Percentiles rank a stretch among this genome's conserved stretches.
These are phyloP conservation scores for Pyralis farinalis DNA, from an alignment of 2,888 invertebrate genomes.

Conservation along the genomic window DNA sequence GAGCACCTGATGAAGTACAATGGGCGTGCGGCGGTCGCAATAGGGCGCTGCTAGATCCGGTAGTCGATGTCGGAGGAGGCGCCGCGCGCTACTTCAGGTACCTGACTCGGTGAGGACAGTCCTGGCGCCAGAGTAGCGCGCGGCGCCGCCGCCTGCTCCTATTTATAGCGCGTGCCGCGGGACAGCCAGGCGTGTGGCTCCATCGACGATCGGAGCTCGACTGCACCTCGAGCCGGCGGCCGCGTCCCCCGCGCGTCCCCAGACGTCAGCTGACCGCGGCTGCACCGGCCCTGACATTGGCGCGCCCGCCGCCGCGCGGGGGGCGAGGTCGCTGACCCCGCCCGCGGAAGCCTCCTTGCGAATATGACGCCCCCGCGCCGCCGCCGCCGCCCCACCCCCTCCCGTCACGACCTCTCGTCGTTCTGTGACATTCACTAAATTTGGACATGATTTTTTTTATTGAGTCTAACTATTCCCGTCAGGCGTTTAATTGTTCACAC, in stretches of 20 bases:
- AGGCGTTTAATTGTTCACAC: too few species aligned
- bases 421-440: conserved; percentile 53
- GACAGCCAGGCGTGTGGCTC: conserved; percentile 51
- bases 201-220: conserved; percentile 57
- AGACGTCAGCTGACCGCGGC: conserved; percentile 80
- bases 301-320: conserved; percentile 68
- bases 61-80: conserved; percentile 70
- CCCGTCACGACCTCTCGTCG: conserved; percentile 29
- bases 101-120: conserved; percentile 93
- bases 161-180: conserved; percentile 53
- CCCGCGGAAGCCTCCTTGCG: conserved; percentile 76
- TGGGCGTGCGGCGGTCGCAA: conserved; percentile 92
- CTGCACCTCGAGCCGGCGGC: conserved; percentile 61
- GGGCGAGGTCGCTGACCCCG: conserved; percentile 72
- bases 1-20: conserved; percentile 99
- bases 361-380: conserved; percentile 47
- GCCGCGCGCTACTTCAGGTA: conserved; percentile 99
- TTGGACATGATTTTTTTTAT: conserved; percentile 43
- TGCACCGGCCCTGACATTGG: conserved; percentile 81
- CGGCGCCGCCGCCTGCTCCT: conserved; percentile 72
- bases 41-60: conserved; percentile 21
- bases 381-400: conserved; percentile 25
- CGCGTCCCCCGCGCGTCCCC: conserved; percentile 75
- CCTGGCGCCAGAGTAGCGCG: conserved; percentile 95
- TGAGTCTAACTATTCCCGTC: too few species aligned